phyloP scores from a whole-genome alignment of 2,113 vertebrate species.

The Cavia porcellus region DNA sequence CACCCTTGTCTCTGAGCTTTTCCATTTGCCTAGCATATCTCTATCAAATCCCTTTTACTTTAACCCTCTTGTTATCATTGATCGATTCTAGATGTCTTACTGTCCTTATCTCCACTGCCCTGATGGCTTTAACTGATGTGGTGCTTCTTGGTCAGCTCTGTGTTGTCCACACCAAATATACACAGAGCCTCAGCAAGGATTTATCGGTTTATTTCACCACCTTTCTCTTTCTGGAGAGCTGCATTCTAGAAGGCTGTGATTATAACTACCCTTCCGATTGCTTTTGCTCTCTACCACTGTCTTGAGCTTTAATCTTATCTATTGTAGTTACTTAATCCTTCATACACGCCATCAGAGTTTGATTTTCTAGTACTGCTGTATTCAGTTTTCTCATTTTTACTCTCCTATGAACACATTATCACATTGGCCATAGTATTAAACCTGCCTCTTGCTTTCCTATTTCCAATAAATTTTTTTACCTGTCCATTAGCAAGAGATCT shows the following conservation, averaged over 20 bases:
- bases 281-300: background rate
- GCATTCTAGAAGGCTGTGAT: background rate
- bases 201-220: constrained; percentile 41
- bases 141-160: constrained; percentile 22
- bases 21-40: constrained; percentile 74
- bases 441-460: constrained; percentile 48
- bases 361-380: constrained; percentile 19
- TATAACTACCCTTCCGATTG: background rate
- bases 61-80: constrained; percentile 80
- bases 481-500: constrained; percentile 63
- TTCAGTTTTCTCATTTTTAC: constrained; percentile 71
- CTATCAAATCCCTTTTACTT: constrained; percentile 60
- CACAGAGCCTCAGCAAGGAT: background rate
- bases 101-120: constrained; percentile 78
- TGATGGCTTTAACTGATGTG: constrained; percentile 75
- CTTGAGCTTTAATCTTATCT: constrained; percentile 64
- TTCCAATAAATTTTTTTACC: constrained; percentile 73
- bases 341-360: constrained; percentile 56
- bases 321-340: constrained; percentile 55
- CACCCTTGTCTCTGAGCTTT: constrained; percentile 62
- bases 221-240: constrained; percentile 13
- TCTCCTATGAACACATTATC: constrained; percentile 3
- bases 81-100: constrained; percentile 77
- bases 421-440: constrained; percentile 41
- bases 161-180: background rate